Evolutionary conservation across 2,888 invertebrate genomes (phyloP), one percentile per base, ranked within the genome.

Genomic region (Nemotelus pantherinus): DNA sequence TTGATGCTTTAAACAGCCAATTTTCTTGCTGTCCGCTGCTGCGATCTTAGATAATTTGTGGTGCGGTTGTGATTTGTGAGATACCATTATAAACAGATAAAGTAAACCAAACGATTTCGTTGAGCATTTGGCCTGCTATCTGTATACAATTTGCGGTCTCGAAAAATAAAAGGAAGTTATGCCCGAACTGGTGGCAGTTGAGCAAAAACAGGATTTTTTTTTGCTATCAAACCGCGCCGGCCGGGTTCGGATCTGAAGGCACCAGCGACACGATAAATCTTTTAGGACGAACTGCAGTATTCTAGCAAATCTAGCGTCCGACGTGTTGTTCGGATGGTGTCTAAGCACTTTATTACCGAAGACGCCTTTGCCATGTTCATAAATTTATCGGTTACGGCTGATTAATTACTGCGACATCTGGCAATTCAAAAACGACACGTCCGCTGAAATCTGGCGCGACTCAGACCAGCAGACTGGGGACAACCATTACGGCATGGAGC

Each of bases 281-380:
- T 70, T 50, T 45, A 43, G 70, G 60, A 58, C 63, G 74, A 60
- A 39, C 74, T 63, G 50, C 48, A 74, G 72, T 39, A 60, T 72
- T 39, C 45, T 39, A 57, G 25, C 2, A 25, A 25, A 25, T 25
- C 25, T 25, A 25, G 25, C 25, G 25, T 25, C 25, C 25, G 10
- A 60, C 74, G 10, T 60, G 60, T 74, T 41, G 48, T 7, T n/a
- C 7, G 39, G 74, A 74, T 60, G 74, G 74, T 48, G 60, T 48
- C 41, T 60, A 63, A 74, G 48, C 48, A 60, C 60, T 63, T 74
- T 74, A 74, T 74, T 74, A 47, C 63, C 39, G 50, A 74, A 74
- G 60, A 74, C 74, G 74, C 74, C 74, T 60, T 74, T 74, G 74
- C 74, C 60, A 74, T 74, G 74, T 74, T 74, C 74, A 74, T 60